phyloP scores from a whole-genome alignment of 2,113 vertebrate species.

The Setophaga coronata region DNA sequence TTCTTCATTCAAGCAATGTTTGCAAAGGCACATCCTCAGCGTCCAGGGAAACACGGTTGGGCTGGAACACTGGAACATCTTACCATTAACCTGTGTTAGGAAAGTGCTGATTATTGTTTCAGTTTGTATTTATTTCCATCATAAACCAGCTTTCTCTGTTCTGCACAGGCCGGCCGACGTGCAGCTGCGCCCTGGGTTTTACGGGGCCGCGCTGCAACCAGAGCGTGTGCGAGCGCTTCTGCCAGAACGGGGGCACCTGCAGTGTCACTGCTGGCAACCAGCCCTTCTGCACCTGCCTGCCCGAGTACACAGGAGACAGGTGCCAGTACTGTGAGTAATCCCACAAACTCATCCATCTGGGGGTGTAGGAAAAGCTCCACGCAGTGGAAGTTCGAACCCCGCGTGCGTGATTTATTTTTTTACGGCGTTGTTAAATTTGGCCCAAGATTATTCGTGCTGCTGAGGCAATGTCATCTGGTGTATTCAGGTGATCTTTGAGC shows the following conservation, averaged over 20 bases:
- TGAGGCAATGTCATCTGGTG: not conserved
- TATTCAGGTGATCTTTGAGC: not conserved
- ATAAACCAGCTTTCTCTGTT: not conserved
- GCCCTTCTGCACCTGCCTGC: constrained; percentile 86
- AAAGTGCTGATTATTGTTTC: accelerated
- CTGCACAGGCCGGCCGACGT: constrained; percentile 88
- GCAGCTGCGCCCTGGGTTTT: constrained; percentile 88
- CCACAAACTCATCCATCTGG: not conserved
- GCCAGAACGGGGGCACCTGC: constrained; percentile 92
- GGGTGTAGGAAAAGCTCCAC: accelerated
- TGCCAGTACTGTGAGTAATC: constrained; percentile 91
- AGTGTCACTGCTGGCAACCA: constrained; percentile 91
- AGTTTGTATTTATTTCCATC: not conserved
- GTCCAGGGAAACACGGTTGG: accelerated
- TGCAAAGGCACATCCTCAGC: accelerated
- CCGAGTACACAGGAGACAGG: constrained; percentile 92
- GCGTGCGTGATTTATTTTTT: not conserved
- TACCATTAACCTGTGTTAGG: accelerated
- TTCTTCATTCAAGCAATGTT: not conserved
- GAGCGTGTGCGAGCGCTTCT: constrained; percentile 88
- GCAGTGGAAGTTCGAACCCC: not conserved
- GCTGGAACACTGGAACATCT: not conserved
- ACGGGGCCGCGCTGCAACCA: constrained; percentile 90
- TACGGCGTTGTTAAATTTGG: accelerated
- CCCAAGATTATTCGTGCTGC: not conserved